Percentiles rank a stretch among this genome's conserved stretches.
phyloP scores from a whole-genome alignment of 2,113 vertebrate genomes.

The Anthoscopus minutus region DNA sequence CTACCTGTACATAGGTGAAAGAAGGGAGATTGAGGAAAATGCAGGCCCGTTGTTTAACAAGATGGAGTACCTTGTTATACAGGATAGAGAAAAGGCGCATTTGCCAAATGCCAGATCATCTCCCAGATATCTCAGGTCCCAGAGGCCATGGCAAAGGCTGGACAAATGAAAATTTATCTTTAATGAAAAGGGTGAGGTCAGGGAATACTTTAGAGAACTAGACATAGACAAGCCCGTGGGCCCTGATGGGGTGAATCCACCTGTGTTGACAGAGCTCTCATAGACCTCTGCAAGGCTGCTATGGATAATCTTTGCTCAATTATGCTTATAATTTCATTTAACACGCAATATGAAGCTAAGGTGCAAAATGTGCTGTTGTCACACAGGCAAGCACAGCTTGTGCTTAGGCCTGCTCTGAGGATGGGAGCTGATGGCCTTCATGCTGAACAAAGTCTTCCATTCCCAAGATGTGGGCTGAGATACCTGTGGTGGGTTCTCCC shows the following conservation, averaged over 20 bases:
- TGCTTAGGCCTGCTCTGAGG: neutral
- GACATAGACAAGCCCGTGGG: too few species aligned
- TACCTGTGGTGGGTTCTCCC: neutral
- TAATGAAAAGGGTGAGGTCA: neutral
- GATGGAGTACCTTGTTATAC: neutral
- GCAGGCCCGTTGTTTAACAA: rapidly evolving
- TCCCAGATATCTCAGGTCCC: neutral
- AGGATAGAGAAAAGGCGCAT: neutral
- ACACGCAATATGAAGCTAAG: neutral
- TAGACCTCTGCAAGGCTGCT: neutral
- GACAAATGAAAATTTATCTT: neutral
- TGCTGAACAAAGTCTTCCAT: rapidly evolving
- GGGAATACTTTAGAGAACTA: neutral
- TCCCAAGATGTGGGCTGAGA: neutral
- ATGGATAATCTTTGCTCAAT: neutral
- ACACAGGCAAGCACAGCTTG: rapidly evolving
- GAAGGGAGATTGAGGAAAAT: neutral
- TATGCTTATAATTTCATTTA: neutral
- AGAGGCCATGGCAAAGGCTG: neutral
- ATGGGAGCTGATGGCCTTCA: neutral
- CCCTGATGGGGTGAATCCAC: neutral
- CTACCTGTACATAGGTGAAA: too few species aligned
- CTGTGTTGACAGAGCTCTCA: neutral
- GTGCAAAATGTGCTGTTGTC: neutral
- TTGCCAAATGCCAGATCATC: neutral